Evolutionary conservation across 2,888 invertebrate genomes (phyloP), one percentile per base, ranked within the genome.

Genomic region (Oscheius myriophilus): DNA sequence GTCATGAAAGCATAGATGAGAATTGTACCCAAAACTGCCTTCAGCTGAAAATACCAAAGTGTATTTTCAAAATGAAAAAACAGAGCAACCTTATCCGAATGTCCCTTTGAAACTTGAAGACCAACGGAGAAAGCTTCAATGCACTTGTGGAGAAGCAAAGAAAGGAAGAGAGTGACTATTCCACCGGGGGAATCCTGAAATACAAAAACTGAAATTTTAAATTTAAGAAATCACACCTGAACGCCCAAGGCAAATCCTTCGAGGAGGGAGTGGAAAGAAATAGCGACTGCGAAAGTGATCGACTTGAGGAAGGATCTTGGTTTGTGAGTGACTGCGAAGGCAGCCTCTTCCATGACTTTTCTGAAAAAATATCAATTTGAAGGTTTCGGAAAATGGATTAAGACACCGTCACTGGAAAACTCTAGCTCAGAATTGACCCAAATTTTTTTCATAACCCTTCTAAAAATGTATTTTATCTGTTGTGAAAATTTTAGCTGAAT

Each of bases 1-100:
- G 92, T 91, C 26, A 92, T 91, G 58, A 91, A 82, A 0, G 92
- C 91, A 75, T 89, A 89, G 14, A 88, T 69, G 3, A 87, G 26
- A 43, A 87, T 86, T 2, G 87, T 87, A 42, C 82, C 75, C 12
- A 89, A 67, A 2, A 82, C 79, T 6, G 67, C 69, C 58, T 73
- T 64, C 33, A 58, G 25, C 70, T 72, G 57, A 46, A 71, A 74
- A 18, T 4, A n/a, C n/a, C n/a, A 33, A 33, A 33, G 33, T 33
- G 3, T 6, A 33, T 6, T 9, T 33, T 33, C 9, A 9, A 33
- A 3, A 6, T 3, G 33, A 3, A n/a, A 49, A 49, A 11, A 49
- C 18, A n/a, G 43, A 4, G 12, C 18, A 26, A 71, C 73, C 62
- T 74, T 76, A 1, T 69, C 67, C n/a, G 51, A 67, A 63, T 85